Evolutionary conservation across 2,113 vertebrate species (phyloP).

Genomic region (Catharus minimus): DNA sequence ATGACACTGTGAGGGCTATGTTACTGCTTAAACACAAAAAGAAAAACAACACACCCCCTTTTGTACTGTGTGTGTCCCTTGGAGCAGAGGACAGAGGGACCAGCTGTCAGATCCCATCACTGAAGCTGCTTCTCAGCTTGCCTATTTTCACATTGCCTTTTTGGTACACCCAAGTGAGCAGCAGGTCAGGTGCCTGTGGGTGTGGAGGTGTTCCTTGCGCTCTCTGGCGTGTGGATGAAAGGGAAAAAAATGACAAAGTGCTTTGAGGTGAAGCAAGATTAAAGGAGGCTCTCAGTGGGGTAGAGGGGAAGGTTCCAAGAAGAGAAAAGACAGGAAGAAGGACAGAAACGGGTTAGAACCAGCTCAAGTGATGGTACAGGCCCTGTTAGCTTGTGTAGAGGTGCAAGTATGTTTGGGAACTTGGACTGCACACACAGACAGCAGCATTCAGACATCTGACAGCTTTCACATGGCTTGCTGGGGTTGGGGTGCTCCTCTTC

Average conservation of each 20-base stretch:
- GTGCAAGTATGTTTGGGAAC: not conserved
- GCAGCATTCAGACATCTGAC: not conserved
- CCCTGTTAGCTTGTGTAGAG: not conserved
- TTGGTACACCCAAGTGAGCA: not conserved
- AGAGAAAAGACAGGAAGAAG: not conserved
- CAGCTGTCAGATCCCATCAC: not conserved
- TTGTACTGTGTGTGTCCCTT: not conserved
- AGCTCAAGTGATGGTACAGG: not conserved
- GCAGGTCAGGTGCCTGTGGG: not conserved
- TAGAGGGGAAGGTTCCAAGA: not conserved
- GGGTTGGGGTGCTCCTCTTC: not conserved
- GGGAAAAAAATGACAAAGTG: not conserved
- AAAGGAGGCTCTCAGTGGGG: not conserved
- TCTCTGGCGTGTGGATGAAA: not conserved
- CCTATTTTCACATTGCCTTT: not conserved
- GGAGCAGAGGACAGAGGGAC: not conserved
- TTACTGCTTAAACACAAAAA: not conserved
- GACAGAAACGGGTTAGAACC: not conserved
- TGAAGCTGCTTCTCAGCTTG: not conserved
- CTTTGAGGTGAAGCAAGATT: not conserved
- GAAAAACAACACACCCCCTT: not conserved
- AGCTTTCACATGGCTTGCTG: not conserved
- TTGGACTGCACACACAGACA: accelerated
- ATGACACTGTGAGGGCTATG: not conserved
- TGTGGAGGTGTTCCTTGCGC: not conserved